Conservation (phyloP, 2,888 invertebrate genomes). For the Eupelmus urozonus region DNA sequence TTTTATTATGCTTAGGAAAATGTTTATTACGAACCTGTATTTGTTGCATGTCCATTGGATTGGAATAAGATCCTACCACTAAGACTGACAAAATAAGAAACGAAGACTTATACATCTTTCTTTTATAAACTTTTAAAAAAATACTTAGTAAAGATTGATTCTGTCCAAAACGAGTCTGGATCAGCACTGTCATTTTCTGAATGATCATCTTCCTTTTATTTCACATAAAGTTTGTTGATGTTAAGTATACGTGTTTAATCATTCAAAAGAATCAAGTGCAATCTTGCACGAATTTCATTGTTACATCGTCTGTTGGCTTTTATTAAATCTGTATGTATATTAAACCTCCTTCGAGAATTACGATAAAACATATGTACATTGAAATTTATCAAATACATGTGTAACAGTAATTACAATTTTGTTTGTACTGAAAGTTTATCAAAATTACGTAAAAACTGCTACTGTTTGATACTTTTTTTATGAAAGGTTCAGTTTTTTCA, state of each 20-base stretch:
- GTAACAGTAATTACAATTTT: too few species aligned
- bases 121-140: too few species aligned
- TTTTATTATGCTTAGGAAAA: too few species aligned
- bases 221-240: background rate
- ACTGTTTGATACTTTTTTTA: too few species aligned
- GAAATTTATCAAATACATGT: too few species aligned
- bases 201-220: constrained; percentile 27
- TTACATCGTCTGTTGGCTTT: background rate
- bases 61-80: background rate
- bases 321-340: too few species aligned
- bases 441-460: constrained; percentile 8
- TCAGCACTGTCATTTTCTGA: constrained; percentile 4
- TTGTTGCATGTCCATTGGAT: too few species aligned
- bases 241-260: constrained; percentile 47
- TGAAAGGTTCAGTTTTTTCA: background rate
- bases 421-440: background rate
- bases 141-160: too few species aligned
- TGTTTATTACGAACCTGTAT: too few species aligned
- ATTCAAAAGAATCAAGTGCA: background rate
- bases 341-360: too few species aligned
- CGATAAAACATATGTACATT: too few species aligned
- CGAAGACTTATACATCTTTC: background rate
- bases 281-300: constrained; percentile 23
- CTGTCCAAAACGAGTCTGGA: too few species aligned
- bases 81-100: background rate